These are phyloP conservation scores for Hypanus sabinus DNA, from an alignment of 2,113 vertebrate genomes.

Conservation along the genomic window DNA sequence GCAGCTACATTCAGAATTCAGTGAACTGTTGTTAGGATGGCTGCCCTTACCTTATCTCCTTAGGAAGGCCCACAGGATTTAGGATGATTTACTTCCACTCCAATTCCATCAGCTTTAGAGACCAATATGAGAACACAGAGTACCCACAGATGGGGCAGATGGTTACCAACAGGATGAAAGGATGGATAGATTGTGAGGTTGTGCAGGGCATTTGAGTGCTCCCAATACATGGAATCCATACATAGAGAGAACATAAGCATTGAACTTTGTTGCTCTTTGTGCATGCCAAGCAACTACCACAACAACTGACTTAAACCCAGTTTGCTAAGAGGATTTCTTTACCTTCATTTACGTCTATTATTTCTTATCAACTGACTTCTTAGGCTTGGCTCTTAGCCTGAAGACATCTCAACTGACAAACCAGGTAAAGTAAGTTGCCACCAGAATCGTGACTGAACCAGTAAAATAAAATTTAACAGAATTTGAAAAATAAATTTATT, in stretches of 20 bases:
- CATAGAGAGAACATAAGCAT: too few species aligned
- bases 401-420: not conserved
- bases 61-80: too few species aligned
- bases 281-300: not conserved
- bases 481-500: not conserved
- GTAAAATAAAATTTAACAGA: not conserved
- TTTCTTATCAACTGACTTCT: not conserved
- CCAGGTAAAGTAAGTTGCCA: not conserved
- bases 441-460: not conserved
- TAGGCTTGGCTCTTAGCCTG: not conserved
- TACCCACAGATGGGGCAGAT: too few species aligned
- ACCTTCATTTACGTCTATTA: not conserved
- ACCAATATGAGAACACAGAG: too few species aligned
- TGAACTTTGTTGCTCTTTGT: too few species aligned
- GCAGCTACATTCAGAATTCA: not conserved
- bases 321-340: not conserved
- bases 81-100: too few species aligned
- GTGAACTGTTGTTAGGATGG: not conserved
- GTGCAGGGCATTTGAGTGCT: too few species aligned
- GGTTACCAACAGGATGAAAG: too few species aligned
- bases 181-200: too few species aligned
- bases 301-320: not conserved
- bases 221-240: too few species aligned
- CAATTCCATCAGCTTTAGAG: too few species aligned
- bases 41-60: not conserved